Evolutionary conservation across 2,888 invertebrate species (phyloP).

Genomic region (Sipha maydis): DNA sequence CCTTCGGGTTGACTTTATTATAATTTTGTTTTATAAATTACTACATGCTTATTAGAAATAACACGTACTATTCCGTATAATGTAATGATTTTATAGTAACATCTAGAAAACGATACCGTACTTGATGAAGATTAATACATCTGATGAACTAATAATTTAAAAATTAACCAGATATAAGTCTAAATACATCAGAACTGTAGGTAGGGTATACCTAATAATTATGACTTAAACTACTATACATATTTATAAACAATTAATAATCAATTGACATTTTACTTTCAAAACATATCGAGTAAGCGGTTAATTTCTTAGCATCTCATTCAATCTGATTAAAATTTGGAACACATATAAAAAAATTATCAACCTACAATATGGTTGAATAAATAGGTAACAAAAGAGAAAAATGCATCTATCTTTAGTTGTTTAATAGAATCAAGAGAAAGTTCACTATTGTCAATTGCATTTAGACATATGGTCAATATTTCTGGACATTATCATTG

Average conservation of each 20-base stretch:
- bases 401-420: constrained; percentile 11
- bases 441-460: constrained; percentile 10
- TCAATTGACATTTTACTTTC: constrained; percentile 7
- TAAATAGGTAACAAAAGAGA: constrained; percentile 14
- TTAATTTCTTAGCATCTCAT: not conserved
- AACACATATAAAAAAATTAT: not conserved
- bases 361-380: not conserved
- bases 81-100: constrained; percentile 29
- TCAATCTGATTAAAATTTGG: constrained; percentile 1
- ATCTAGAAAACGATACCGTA: constrained; percentile 19
- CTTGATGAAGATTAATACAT: constrained; percentile 15
- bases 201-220: not conserved
- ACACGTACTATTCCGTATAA: not conserved
- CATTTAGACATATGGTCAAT: not conserved
- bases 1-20: constrained; percentile 23
- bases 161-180: not conserved
- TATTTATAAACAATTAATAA: not conserved
- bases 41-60: constrained; percentile 34
- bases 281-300: not conserved
- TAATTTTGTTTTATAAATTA: constrained; percentile 34
- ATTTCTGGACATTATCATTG: not conserved
- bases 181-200: not conserved
- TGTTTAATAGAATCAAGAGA: constrained; percentile 29
- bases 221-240: constrained; percentile 20
- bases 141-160: constrained; percentile 24